phyloP scores from a whole-genome alignment of 2,888 invertebrate species.

The Cephus nigrinus region DNA sequence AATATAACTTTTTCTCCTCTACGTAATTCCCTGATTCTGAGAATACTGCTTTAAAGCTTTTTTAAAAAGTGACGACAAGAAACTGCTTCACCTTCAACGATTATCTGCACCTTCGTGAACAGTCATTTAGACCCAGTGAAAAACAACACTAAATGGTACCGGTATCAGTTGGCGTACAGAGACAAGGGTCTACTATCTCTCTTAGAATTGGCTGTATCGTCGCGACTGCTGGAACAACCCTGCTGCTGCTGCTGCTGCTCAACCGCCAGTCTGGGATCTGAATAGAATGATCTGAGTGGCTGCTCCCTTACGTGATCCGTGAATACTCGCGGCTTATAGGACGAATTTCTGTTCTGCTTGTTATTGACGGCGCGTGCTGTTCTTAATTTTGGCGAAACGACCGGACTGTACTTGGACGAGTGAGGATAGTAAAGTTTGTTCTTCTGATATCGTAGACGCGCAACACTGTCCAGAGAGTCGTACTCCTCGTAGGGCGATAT shows the following conservation, averaged over 20 bases:
- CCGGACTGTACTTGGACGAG: conserved; percentile 53
- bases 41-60: neutral
- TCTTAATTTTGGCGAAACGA: conserved; percentile 35
- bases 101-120: neutral
- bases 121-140: neutral
- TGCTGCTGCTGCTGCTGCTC: conserved; percentile 37
- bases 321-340: conserved; percentile 45
- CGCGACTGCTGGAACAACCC: neutral
- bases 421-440: conserved; percentile 43
- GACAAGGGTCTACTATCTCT: conserved; percentile 56
- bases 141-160: neutral
- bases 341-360: conserved; percentile 28
- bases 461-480: conserved; percentile 48
- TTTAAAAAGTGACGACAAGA: neutral
- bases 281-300: conserved; percentile 55
- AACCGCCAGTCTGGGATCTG: conserved; percentile 54
- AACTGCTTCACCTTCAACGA: neutral
- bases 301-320: conserved; percentile 57
- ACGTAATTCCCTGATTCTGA: neutral
- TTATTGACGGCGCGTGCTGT: conserved; percentile 23
- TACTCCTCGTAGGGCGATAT: conserved; percentile 53
- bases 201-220: conserved; percentile 25
- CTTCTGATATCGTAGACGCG: conserved; percentile 41
- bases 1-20: neutral
- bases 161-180: conserved; percentile 43